A percentile compares a stretch with the other conserved stretches of the same genome.
These are phyloP conservation scores for Anguilla pacifica DNA, from an alignment of 2,797 vertebrate species.

Conservation along the genomic window DNA sequence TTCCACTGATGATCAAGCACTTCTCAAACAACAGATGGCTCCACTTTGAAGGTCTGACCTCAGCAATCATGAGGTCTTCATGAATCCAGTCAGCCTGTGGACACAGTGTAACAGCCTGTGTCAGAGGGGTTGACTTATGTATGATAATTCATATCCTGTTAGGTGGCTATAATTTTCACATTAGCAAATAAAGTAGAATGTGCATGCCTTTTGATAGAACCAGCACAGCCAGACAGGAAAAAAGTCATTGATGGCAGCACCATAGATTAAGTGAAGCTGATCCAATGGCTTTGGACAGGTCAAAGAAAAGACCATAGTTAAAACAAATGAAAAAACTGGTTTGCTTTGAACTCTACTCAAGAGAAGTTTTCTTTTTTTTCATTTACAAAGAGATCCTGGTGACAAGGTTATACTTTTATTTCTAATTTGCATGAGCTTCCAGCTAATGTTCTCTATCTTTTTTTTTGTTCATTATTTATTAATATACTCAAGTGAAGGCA, in stretches of 20 bases:
- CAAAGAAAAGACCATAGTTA: not conserved
- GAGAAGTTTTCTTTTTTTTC: not conserved
- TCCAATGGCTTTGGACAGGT: not conserved
- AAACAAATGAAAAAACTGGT: not conserved
- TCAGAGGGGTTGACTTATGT: not conserved
- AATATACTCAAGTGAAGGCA: not conserved
- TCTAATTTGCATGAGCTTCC: not conserved
- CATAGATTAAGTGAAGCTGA: not conserved
- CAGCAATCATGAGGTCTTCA: slow-evolving; percentile 21
- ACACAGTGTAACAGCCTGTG: slow-evolving; percentile 30
- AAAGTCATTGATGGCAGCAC: not conserved
- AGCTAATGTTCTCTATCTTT: not conserved
- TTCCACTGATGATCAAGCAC: slow-evolving; percentile 30
- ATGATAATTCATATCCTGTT: slow-evolving; percentile 24
- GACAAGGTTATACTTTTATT: slow-evolving; percentile 1
- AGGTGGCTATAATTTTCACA: slow-evolving; percentile 27
- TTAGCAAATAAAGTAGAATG: slow-evolving; percentile 23
- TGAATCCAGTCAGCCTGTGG: slow-evolving; percentile 33
- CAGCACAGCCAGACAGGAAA: not conserved
- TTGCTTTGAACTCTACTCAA: not conserved
- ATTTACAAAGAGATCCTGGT: not conserved
- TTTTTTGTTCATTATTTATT: no score
- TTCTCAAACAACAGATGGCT: slow-evolving; percentile 22
- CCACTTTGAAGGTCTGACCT: slow-evolving; percentile 35
- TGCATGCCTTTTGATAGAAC: not conserved